Percentiles rank a stretch among this genome's conserved stretches.
These are phyloP conservation scores for Periphyllus acericola DNA, from an alignment of 2,888 invertebrate species.

Conservation along the genomic window DNA sequence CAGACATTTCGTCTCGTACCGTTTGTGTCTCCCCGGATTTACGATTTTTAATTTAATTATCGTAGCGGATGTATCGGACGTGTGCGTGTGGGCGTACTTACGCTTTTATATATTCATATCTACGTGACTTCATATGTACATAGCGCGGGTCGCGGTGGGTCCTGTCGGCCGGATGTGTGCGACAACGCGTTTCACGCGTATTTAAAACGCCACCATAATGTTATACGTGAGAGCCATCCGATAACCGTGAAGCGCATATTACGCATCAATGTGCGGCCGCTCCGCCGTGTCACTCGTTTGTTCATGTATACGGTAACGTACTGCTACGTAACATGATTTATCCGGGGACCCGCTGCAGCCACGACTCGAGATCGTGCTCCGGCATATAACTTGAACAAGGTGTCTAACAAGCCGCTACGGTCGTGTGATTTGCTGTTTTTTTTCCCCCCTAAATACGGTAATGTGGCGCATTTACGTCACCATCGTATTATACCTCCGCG, in stretches of 20 bases:
- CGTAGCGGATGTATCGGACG: slow-evolving; percentile 41
- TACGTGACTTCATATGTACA: background rate
- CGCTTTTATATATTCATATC: background rate
- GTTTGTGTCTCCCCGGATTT: slow-evolving; percentile 24
- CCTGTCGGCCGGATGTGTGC: slow-evolving; percentile 45
- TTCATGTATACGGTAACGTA: background rate
- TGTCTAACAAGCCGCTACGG: background rate
- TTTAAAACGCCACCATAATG: slow-evolving; percentile 46
- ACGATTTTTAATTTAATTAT: slow-evolving; percentile 51
- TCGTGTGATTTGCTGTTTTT: background rate
- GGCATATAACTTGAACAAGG: background rate
- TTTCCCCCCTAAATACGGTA: too few relatives aligned
- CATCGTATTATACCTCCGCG: too few relatives aligned
- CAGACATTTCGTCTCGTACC: background rate
- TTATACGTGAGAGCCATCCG: slow-evolving; percentile 48
- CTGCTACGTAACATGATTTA: background rate
- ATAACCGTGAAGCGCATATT: slow-evolving; percentile 61
- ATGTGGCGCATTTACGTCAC: too few relatives aligned
- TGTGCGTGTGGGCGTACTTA: background rate
- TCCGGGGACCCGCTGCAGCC: slow-evolving; percentile 3
- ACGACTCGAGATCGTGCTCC: background rate
- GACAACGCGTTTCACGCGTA: slow-evolving; percentile 59
- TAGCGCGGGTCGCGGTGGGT: slow-evolving; percentile 35
- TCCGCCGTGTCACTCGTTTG: slow-evolving; percentile 22
- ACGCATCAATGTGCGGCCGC: slow-evolving; percentile 51